These are phyloP conservation scores for Leptodactylus fallax DNA, from an alignment of 2,797 vertebrate species.

Conservation along the genomic window DNA sequence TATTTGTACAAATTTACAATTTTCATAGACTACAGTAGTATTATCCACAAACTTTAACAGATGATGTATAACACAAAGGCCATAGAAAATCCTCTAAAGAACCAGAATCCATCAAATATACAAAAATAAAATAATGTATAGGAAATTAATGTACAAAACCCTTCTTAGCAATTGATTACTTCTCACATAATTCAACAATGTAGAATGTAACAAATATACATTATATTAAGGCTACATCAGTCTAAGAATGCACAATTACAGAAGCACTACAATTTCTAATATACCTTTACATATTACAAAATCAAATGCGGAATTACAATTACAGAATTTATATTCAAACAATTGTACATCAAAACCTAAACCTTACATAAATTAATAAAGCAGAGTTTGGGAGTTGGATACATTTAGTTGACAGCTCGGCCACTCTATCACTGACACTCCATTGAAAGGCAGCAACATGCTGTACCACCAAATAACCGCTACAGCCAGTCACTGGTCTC, in stretches of 20 bases:
- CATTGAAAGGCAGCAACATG: too few species aligned
- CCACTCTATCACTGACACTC: too few species aligned
- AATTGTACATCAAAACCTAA: neutral
- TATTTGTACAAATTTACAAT: slow-evolving; percentile 31
- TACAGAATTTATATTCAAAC: slow-evolving; percentile 2
- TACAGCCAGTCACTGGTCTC: too few species aligned
- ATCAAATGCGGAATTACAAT: neutral
- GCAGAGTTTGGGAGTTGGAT: too few species aligned
- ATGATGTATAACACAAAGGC: slow-evolving; percentile 1
- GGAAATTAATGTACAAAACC: slow-evolving; percentile 22
- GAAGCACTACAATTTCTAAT: slow-evolving; percentile 20
- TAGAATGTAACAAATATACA: neutral
- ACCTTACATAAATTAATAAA: neutral
- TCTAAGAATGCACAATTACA: neutral
- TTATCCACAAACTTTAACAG: neutral
- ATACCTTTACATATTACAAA: neutral
- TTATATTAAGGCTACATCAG: neutral
- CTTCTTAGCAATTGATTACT: slow-evolving; percentile 22
- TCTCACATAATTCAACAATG: neutral
- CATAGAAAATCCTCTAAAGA: neutral
- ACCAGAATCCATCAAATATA: slow-evolving; percentile 27
- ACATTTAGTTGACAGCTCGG: too few species aligned
- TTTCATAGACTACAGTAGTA: neutral
- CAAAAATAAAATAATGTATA: slow-evolving; percentile 33
- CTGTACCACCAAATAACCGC: too few species aligned